These are phyloP conservation scores for Neoascia interrupta DNA, from an alignment of 2,888 invertebrate species.

Conservation along the genomic window DNA sequence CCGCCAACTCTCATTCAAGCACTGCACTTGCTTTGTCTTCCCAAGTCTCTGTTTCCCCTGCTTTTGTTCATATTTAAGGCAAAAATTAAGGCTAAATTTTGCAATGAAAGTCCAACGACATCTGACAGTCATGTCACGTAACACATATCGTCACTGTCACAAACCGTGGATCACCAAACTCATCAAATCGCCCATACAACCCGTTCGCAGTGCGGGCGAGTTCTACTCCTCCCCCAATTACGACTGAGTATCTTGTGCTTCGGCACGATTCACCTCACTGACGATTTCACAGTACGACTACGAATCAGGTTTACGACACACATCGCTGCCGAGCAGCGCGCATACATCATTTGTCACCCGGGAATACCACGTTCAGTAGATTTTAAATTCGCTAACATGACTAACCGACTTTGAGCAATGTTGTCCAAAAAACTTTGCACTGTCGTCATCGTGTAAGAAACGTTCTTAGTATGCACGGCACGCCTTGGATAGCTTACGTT, in stretches of 20 bases:
- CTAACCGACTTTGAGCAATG: slow-evolving; percentile 5
- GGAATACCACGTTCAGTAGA: slow-evolving; percentile 25
- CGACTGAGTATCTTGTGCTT: slow-evolving; percentile 10
- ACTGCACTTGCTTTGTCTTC: too few species aligned
- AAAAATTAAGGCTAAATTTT: slow-evolving; percentile 2
- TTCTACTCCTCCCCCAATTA: slow-evolving; percentile 21
- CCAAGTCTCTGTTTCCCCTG: too few species aligned
- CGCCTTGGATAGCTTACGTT: slow-evolving; percentile 8
- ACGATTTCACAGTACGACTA: slow-evolving; percentile 52
- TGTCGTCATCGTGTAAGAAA: neutral
- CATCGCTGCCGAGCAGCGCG: slow-evolving; percentile 36
- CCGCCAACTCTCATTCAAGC: too few species aligned
- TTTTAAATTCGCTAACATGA: slow-evolving; percentile 18
- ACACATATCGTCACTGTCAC: slow-evolving; percentile 60
- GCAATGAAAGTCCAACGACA: neutral
- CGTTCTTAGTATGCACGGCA: neutral
- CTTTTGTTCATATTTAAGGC: too few species aligned
- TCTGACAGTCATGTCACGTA: slow-evolving; percentile 41
- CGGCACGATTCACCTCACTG: slow-evolving; percentile 40
- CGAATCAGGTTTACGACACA: slow-evolving; percentile 53
- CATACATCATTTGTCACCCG: slow-evolving; percentile 26
- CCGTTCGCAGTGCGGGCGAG: neutral
- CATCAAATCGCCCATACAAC: slow-evolving; percentile 17
- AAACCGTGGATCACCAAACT: slow-evolving; percentile 47
- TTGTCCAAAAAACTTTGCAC: neutral